Evolutionary conservation across 2,888 invertebrate species (phyloP).

Genomic region (Baronia brevicornis): DNA sequence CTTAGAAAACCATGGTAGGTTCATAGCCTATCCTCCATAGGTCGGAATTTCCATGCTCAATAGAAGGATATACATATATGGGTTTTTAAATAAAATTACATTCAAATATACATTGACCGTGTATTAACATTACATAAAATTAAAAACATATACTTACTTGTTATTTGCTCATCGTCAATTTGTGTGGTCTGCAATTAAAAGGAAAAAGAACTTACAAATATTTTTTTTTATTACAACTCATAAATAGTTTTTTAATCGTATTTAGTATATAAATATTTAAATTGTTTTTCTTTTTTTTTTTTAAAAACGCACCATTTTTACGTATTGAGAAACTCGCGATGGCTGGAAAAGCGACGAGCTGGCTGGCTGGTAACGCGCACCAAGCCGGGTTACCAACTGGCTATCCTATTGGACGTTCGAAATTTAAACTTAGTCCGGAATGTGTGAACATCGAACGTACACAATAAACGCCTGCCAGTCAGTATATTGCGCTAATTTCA

Average conservation of each 20-base stretch:
- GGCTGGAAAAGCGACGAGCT: constrained; percentile 27
- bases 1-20: no score
- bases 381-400: constrained; percentile 40
- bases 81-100: no score
- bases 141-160: constrained; percentile 48
- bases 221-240: constrained; percentile 9
- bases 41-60: no score
- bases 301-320: constrained; percentile 54
- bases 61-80: no score
- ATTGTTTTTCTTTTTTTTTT: no score
- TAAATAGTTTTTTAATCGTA: constrained; percentile 5
- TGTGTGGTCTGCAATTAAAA: constrained; percentile 45
- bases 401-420: constrained; percentile 38
- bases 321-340: constrained; percentile 21
- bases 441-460: constrained; percentile 19
- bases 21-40: no score
- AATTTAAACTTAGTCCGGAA: constrained; percentile 39
- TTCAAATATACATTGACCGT: no score
- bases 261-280: no score
- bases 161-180: constrained; percentile 67
- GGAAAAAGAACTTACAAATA: constrained; percentile 17
- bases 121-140: constrained; percentile 1
- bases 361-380: constrained; percentile 41
- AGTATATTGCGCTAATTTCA: constrained; percentile 16
- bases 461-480: constrained; percentile 26